Evolutionary conservation across 1,140 invertebrate genomes (phyloP).

Genomic region (Leptestheria dahalacensis): DNA sequence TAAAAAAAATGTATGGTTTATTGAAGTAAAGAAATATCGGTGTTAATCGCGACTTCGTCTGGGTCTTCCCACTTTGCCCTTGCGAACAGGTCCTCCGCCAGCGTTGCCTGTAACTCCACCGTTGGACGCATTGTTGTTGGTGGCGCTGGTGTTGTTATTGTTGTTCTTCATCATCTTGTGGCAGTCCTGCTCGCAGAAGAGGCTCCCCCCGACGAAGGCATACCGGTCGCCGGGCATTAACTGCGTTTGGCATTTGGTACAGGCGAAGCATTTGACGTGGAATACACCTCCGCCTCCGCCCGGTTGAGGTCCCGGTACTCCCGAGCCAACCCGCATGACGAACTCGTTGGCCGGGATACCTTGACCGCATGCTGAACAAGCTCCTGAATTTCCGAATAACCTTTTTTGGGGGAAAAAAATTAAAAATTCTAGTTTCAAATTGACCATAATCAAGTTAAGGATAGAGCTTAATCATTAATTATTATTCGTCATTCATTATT

Average conservation of each 20-base stretch:
- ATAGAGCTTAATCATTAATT: too few relatives aligned
- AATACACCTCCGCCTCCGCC: constrained; percentile 48
- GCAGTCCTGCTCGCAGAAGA: constrained; percentile 84
- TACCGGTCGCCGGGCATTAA: constrained; percentile 78
- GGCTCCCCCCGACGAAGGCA: constrained; percentile 63
- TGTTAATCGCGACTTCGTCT: constrained; percentile 46
- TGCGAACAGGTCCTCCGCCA: constrained; percentile 41
- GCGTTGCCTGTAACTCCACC: constrained; percentile 38
- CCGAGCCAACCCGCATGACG: constrained; percentile 60
- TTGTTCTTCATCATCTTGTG: constrained; percentile 63
- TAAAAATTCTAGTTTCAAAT: too few relatives aligned
- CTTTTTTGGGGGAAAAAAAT: too few relatives aligned
- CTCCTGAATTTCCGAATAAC: constrained; percentile 71
- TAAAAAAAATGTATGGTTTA: too few relatives aligned
- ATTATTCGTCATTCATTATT: too few relatives aligned
- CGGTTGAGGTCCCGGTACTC: constrained; percentile 16
- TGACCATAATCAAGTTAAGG: too few relatives aligned
- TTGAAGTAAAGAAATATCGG: too few relatives aligned
- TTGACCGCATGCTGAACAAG: constrained; percentile 75
- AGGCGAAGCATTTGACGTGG: constrained; percentile 86
- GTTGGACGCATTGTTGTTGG: constrained; percentile 7
- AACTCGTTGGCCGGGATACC: constrained; percentile 78
- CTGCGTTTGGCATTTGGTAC: constrained; percentile 73
- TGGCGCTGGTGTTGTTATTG: constrained; percentile 14
- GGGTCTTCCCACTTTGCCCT: constrained; percentile 57